These are phyloP conservation scores for Masticophis lateralis DNA, from an alignment of 2,797 vertebrate genomes.

Conservation along the genomic window DNA sequence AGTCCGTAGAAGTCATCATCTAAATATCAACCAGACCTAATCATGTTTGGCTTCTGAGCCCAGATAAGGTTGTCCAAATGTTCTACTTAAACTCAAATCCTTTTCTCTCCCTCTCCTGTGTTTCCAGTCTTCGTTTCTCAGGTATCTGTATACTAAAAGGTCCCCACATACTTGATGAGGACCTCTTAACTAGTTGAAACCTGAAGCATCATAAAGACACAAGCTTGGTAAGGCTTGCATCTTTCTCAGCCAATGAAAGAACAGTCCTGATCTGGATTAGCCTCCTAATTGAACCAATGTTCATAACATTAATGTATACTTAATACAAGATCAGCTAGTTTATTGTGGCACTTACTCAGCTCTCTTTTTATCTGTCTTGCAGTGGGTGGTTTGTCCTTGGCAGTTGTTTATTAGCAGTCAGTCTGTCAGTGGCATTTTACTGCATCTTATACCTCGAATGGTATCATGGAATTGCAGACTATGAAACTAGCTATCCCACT, in stretches of 20 bases:
- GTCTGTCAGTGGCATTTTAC: slow-evolving; percentile 82
- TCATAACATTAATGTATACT: background rate
- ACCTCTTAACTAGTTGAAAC: background rate
- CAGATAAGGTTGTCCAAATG: background rate
- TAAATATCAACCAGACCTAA: background rate
- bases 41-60: background rate
- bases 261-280: background rate
- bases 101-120: background rate
- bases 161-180: background rate
- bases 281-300: background rate
- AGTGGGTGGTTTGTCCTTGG: slow-evolving; percentile 90
- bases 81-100: background rate
- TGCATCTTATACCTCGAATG: slow-evolving; percentile 95
- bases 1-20: background rate
- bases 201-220: background rate
- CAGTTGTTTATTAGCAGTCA: slow-evolving; percentile 73
- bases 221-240: background rate
- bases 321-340: background rate
- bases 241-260: background rate
- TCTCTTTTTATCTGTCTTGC: slow-evolving; percentile 23
- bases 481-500: slow-evolving; percentile 84
- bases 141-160: background rate
- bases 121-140: background rate
- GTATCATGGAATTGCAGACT: slow-evolving; percentile 85
- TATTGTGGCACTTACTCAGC: background rate